Percentiles rank a stretch among this genome's conserved stretches.
phyloP scores from a whole-genome alignment of 2,888 invertebrate species.

The Trachelus stipa region DNA sequence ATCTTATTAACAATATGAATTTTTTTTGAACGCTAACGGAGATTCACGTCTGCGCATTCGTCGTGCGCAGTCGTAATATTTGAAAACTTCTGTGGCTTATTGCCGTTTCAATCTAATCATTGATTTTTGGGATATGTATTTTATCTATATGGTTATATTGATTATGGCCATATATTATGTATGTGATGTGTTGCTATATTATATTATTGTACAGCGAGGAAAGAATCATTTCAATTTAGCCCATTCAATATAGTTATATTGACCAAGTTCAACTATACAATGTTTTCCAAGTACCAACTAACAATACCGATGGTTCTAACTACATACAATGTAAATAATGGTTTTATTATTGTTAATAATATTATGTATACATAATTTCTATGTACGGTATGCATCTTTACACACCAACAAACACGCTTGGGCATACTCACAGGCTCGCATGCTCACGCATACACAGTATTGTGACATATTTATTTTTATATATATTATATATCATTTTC shows the following conservation, averaged over 20 bases:
- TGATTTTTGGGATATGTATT: background rate
- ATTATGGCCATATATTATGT: background rate
- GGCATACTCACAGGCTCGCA: slow-evolving; percentile 24
- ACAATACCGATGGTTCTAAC: slow-evolving; percentile 45
- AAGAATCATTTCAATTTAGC: slow-evolving; percentile 32
- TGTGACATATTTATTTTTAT: slow-evolving; percentile 18
- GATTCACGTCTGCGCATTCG: background rate
- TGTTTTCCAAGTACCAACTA: slow-evolving; percentile 46
- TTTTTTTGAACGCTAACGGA: background rate
- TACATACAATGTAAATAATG: slow-evolving; percentile 38
- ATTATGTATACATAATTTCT: slow-evolving; percentile 36
- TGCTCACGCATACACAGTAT: slow-evolving; percentile 24
- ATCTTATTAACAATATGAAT: background rate
- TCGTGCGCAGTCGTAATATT: background rate
- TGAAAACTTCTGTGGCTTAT: background rate
- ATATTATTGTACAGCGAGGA: background rate
- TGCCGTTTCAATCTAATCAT: background rate
- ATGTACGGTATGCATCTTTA: slow-evolving; percentile 31
- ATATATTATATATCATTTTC: slow-evolving; percentile 20
- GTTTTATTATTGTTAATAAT: slow-evolving; percentile 25
- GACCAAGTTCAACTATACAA: slow-evolving; percentile 55
- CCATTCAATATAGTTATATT: slow-evolving; percentile 51
- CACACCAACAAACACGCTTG: slow-evolving; percentile 28
- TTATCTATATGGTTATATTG: background rate
- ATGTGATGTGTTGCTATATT: background rate